Percentiles rank a stretch among this genome's conserved stretches.
Conservation (phyloP, 1,140 invertebrate genomes). For the Microplitis mediator region DNA sequence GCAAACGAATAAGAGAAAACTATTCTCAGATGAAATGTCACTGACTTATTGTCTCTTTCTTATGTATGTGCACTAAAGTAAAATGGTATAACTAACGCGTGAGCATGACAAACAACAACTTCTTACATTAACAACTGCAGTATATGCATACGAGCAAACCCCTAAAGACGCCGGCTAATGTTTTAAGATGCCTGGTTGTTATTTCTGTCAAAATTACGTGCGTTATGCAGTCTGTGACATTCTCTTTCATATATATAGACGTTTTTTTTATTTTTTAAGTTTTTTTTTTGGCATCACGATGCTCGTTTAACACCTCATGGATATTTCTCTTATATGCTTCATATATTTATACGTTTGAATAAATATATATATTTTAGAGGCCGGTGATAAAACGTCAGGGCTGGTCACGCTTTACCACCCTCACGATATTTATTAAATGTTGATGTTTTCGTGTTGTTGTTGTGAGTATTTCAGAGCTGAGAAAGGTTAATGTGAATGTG, state of each 20-base stretch:
- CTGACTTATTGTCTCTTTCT: slow-evolving; percentile 54
- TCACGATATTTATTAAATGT: background rate
- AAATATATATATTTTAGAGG: background rate
- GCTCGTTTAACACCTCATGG: slow-evolving; percentile 42
- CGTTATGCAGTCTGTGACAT: slow-evolving; percentile 39
- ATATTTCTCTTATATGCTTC: background rate
- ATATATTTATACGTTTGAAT: background rate
- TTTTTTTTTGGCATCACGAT: slow-evolving; percentile 4
- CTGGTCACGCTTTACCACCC: background rate
- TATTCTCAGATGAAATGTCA: slow-evolving; percentile 42
- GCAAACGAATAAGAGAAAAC: slow-evolving; percentile 31
- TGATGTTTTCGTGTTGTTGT: background rate
- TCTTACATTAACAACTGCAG: background rate
- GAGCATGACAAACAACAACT: background rate
- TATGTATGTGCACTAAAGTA: background rate
- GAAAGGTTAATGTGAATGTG: too few relatives aligned
- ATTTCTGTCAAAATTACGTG: slow-evolving; percentile 60
- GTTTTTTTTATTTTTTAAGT: too few relatives aligned
- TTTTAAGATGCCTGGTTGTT: slow-evolving; percentile 37
- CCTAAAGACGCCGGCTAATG: too few relatives aligned
- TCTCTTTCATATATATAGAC: slow-evolving; percentile 30
- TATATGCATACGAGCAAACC: too few relatives aligned
- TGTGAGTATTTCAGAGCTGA: too few relatives aligned
- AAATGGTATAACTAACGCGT: background rate
- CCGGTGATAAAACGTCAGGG: slow-evolving; percentile 1